Conservation (phyloP, 53 echinoderm and acorn worm genomes). For the Paelopatides confundens region DNA sequence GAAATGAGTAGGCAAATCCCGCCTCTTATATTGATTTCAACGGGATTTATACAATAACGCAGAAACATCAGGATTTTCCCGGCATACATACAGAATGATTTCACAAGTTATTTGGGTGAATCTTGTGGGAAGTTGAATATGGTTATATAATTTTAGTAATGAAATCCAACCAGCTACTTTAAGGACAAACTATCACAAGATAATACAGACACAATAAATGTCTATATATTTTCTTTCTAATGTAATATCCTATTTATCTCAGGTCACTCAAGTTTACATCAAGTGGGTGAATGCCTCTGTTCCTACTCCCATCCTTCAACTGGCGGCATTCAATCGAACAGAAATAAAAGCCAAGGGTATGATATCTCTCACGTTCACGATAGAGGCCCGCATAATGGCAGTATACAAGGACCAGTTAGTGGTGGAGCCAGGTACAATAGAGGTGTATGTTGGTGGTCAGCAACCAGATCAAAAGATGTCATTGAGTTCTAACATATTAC, state of each 20-base stretch:
- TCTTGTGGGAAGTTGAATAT: no score
- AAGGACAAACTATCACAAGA: no score
- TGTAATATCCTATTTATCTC: no score
- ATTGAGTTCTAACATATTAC: constrained; percentile 70
- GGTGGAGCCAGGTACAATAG: constrained; percentile 70
- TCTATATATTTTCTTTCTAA: not conserved
- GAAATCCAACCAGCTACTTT: no score
- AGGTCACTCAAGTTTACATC: constrained; percentile 90
- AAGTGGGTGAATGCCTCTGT: constrained; percentile 73
- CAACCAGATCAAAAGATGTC: constrained; percentile 69
- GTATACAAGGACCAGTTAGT: constrained; percentile 63
- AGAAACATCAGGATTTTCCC: no score
- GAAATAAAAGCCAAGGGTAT: constrained; percentile 42
- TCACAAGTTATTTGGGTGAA: no score
- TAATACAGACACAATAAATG: no score
- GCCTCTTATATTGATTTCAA: no score
- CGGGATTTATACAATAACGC: no score
- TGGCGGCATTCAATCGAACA: constrained; percentile 76
- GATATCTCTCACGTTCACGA: constrained; percentile 54
- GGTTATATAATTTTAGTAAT: no score
- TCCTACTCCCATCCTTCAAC: constrained; percentile 70
- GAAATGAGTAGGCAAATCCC: no score
- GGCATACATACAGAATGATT: no score
- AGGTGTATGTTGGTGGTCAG: constrained; percentile 85
- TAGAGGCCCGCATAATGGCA: constrained; percentile 84